Evolutionary conservation across 1,140 invertebrate genomes (phyloP).

Genomic region (Heliothis subflexa): DNA sequence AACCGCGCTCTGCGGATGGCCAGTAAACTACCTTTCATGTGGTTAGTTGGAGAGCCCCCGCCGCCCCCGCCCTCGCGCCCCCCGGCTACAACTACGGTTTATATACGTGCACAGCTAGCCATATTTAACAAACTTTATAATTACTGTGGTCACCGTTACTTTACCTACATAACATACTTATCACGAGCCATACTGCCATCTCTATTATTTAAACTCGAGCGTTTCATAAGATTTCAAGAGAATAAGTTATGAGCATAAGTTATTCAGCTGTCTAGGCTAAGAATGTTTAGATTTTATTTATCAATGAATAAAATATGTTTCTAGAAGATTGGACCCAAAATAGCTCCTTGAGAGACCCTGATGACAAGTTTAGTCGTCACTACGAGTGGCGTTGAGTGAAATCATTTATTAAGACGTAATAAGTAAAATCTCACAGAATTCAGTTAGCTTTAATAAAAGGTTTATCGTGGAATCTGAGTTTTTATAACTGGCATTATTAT

Average conservation of each 20-base stretch:
- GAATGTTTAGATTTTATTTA: conserved; percentile 27
- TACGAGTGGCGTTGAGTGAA: not conserved
- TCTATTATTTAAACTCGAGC: conserved; percentile 18
- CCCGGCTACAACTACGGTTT: conserved; percentile 14
- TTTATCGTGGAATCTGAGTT: no score
- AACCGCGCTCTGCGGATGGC: conserved; percentile 32
- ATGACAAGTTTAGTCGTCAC: not conserved
- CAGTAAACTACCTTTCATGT: conserved; percentile 45
- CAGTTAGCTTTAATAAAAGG: no score
- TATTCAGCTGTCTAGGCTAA: conserved; percentile 24
- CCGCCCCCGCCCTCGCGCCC: not conserved
- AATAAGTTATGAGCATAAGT: conserved; percentile 22
- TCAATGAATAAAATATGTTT: conserved; percentile 12
- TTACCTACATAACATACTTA: conserved; percentile 7
- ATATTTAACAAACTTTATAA: conserved; percentile 41
- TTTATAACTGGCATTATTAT: conserved; percentile 5
- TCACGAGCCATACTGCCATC: not conserved
- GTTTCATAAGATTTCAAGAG: conserved; percentile 21
- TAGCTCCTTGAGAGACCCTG: not conserved
- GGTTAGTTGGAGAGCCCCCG: conserved; percentile 36
- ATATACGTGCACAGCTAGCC: not conserved
- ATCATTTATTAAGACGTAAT: not conserved
- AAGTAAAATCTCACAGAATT: not conserved
- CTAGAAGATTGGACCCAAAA: not conserved
- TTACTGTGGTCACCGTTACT: conserved; percentile 13